These are phyloP conservation scores for Julus scandinavius DNA, from an alignment of 2,888 invertebrate species.

Conservation along the genomic window DNA sequence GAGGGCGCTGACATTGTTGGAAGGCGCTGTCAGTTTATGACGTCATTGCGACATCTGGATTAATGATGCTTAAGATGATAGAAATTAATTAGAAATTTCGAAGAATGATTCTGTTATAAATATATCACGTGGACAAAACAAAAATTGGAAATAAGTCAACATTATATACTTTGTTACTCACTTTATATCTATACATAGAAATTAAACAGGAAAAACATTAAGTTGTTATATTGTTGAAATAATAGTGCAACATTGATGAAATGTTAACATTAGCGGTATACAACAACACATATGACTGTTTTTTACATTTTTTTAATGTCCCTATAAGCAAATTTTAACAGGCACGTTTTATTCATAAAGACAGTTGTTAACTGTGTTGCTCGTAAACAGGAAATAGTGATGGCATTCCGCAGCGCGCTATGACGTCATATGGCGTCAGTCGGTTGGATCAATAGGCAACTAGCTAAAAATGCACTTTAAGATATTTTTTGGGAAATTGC, in stretches of 20 bases:
- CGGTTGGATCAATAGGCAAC: not conserved
- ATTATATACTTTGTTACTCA: too few species aligned
- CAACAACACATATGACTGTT: not conserved
- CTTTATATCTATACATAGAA: too few species aligned
- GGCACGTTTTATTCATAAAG: not conserved
- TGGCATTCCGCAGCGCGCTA: not conserved
- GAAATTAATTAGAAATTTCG: not conserved
- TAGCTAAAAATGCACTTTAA: not conserved
- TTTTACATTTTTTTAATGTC: not conserved
- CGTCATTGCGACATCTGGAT: too few species aligned
- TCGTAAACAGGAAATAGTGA: conserved; percentile 3
- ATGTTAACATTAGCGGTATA: not conserved
- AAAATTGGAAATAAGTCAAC: too few species aligned
- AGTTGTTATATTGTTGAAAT: too few species aligned
- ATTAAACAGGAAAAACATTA: too few species aligned
- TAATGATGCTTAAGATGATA: not conserved
- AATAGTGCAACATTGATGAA: not conserved
- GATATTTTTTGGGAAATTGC: not conserved
- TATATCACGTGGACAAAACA: too few species aligned
- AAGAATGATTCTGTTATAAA: not conserved
- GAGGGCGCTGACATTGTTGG: not conserved
- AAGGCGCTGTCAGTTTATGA: too few species aligned
- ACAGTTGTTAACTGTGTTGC: not conserved
- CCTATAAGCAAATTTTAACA: not conserved
- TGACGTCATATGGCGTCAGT: not conserved